Base-by-base conservation (phyloP, 2,113 vertebrate genomes). In the Abramis brama region DNA sequence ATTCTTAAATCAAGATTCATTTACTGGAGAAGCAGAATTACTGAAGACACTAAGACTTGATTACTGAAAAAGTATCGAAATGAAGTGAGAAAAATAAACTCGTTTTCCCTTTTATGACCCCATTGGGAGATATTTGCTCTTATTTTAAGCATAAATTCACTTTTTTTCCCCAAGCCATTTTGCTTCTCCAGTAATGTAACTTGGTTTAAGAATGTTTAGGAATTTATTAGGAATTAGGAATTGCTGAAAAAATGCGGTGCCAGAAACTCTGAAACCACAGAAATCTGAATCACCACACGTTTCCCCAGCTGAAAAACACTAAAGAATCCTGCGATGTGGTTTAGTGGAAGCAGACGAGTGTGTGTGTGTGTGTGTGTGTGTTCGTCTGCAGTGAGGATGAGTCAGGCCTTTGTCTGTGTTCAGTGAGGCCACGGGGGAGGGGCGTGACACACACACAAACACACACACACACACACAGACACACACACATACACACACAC, bases 381-480 rank as follows among this genome's bases (percentile, higher is more conserved):
- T 52, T 55, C 0, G 81, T 88, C 86, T 89, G 89, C 39, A 76
- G 43, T 73, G 71, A 80, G 86, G 88, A 86, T 87, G 88, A 89
- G 88, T 88, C 79, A 86, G 82, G 57, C 77, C 66, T 86, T 87
- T 89, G 88, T 89, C 86, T 86, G 85, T 27, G 6, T 79, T 86
- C 25, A 70, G 33, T 55, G 84, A 74, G 81, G 78, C 64, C 8
- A 43, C 6, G 43, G 43, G 43, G 43, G 43, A 43, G 8, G 43
- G 43, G 43, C 43, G 43, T 0, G 8, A 43, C 43, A 43, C 43
- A 43, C 66, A 57, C 79, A 30, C 27, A 73, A 9, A 73, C 36
- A 71, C 10, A 43, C 8, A 43, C 43, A 43, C 43, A 10, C 8
- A 43, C 43, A 2, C 39, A 10, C 43, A 9, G 60, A 66, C 60